These are phyloP conservation scores for Trichogramma evanescens DNA, from an alignment of 2,888 invertebrate species.

Conservation along the genomic window DNA sequence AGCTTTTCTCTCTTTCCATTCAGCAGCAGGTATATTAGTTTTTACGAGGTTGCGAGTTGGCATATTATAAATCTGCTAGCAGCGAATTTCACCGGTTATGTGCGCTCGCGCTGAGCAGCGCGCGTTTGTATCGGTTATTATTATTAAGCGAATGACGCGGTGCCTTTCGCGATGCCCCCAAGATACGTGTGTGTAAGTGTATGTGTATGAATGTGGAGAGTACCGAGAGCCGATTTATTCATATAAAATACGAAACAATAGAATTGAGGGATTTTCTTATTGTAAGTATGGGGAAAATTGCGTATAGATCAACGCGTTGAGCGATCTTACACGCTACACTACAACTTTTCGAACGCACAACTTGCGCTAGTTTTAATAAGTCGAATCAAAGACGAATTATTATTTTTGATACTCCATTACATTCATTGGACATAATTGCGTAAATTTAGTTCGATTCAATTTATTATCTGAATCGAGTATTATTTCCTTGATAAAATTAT, in stretches of 20 bases:
- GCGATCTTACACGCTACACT: conserved; percentile 7
- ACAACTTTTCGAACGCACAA: not conserved
- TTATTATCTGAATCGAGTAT: no score
- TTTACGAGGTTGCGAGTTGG: not conserved
- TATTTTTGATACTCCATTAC: no score
- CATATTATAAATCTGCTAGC: not conserved
- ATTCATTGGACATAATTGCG: no score
- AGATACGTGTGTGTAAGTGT: not conserved
- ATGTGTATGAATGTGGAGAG: not conserved
- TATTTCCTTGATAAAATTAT: no score
- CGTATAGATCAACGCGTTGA: not conserved
- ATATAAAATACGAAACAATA: conserved; percentile 6
- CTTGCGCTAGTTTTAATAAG: no score
- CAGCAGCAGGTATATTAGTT: conserved; percentile 4
- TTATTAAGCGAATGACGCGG: conserved; percentile 10
- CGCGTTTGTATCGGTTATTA: not conserved
- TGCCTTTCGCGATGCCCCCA: conserved; percentile 2
- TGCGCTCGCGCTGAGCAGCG: not conserved
- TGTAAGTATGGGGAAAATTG: no score
- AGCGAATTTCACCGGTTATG: not conserved
- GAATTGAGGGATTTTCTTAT: conserved; percentile 13
- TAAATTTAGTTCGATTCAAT: no score
- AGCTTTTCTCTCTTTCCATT: conserved; percentile 1
- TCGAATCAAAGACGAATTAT: no score
- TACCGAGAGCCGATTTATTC: no score